These are phyloP conservation scores for Oreochromis niloticus DNA, from an alignment of 2,113 vertebrate genomes.

Conservation along the genomic window DNA sequence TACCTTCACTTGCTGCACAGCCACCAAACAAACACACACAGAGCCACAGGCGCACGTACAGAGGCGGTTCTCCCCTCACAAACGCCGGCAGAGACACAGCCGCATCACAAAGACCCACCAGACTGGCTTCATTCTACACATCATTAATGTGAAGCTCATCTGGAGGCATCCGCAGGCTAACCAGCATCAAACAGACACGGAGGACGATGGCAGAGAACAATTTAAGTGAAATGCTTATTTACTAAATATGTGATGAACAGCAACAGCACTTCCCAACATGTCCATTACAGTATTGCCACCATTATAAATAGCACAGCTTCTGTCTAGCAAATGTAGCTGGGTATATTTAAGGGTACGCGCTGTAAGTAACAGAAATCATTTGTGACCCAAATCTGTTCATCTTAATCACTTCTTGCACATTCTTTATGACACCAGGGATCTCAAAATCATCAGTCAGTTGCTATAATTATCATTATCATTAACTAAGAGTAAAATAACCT, in stretches of 20 bases:
- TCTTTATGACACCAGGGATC: neutral
- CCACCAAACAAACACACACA: slow-evolving; percentile 55
- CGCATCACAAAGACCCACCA: slow-evolving; percentile 11
- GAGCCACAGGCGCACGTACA: neutral
- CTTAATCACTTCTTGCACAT: neutral
- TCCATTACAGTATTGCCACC: neutral
- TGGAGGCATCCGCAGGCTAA: neutral
- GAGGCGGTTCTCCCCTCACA: neutral
- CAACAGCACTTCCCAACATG: neutral
- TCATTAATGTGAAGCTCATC: neutral
- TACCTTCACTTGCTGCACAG: slow-evolving; percentile 49
- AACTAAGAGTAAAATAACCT: neutral
- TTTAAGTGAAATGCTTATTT: neutral
- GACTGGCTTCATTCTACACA: slow-evolving; percentile 26
- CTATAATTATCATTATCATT: neutral
- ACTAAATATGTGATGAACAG: neutral
- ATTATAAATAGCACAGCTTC: neutral
- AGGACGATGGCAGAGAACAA: neutral
- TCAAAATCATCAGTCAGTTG: neutral
- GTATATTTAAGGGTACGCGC: neutral
- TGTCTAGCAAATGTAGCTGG: neutral
- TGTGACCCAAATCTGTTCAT: neutral
- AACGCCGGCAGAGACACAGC: neutral
- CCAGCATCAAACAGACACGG: neutral
- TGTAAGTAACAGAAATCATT: neutral